Evolutionary conservation across 2,888 invertebrate species (phyloP).

Genomic region (Troides helena): DNA sequence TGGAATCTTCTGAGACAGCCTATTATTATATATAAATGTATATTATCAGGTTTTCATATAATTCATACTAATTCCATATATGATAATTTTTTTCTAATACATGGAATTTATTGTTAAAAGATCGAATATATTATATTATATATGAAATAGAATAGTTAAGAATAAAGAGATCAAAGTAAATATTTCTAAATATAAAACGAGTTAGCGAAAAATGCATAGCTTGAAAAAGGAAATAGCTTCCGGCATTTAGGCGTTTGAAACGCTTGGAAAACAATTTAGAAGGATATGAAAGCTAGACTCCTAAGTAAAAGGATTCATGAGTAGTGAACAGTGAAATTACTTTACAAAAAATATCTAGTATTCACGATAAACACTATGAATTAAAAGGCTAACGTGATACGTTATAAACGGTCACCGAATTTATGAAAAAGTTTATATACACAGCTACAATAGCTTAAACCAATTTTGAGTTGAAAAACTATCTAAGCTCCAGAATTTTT

Average conservation of each 20-base stretch:
- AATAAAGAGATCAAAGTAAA: not conserved
- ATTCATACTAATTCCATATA: too few relatives aligned
- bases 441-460: too few relatives aligned
- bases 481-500: too few relatives aligned
- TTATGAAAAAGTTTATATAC: not conserved
- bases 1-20: too few relatives aligned
- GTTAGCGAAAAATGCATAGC: not conserved
- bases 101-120: too few relatives aligned
- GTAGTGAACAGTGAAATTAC: not conserved
- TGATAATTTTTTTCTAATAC: too few relatives aligned
- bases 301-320: not conserved
- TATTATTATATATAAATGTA: too few relatives aligned
- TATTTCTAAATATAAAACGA: conserved; percentile 2
- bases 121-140: too few relatives aligned
- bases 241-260: not conserved
- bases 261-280: not conserved
- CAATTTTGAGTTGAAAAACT: too few relatives aligned
- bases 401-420: not conserved
- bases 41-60: too few relatives aligned
- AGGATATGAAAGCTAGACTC: conserved; percentile 4
- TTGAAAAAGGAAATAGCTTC: conserved; percentile 1
- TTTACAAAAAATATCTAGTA: not conserved
- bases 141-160: too few relatives aligned
- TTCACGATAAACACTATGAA: not conserved
- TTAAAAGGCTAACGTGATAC: not conserved